Evolutionary conservation across 2,888 invertebrate species (phyloP), one percentile per base, ranked within the genome.

Genomic region (Augochlorella aurata): DNA sequence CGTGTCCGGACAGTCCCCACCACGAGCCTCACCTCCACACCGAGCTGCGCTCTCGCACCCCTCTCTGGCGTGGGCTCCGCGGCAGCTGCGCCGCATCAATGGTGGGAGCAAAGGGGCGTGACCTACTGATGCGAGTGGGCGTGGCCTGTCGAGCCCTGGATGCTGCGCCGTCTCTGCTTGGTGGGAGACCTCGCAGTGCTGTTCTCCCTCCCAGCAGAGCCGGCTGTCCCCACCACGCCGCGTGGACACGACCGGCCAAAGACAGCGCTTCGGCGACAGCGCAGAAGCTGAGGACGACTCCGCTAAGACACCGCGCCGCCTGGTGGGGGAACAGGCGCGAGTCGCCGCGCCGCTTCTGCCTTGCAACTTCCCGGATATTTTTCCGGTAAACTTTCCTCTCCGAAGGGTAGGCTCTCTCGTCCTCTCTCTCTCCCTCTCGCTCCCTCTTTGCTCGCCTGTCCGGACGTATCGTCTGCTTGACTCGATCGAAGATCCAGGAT

Each of bases 311-410:
- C 68, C 50, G 72, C 18, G 50, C 24, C 16, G 38, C 9, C 2
- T 7, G 58, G 50, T 77, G 73, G 83, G 85, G 69, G 73, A 66
- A 77, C 77, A 85, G 87, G 82, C 80, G 85, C 87, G 85, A 87
- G 85, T 82, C 77, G 79, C 78, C 69, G 79, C 77, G 77, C 78
- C 69, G 79, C 87, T 81, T 74, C 77, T 79, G 82, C 77, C 80
- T 80, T 61, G 85, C 88, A 88, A 91, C 91, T 91, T 90, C 87
- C 91, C 91, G 91, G 92, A 92, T 92, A 92, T 91, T 91, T 91
- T 90, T 89, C 92, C 91, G 92, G 91, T 91, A 91, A 91, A 91
- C 91, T 91, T 89, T 88, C 87, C 88, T 89, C 89, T 89, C 83
- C 72, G 75, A 79, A 79, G 77, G 82, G 80, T 75, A 81, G 77